Base-by-base conservation (phyloP, 2,797 vertebrate genomes). In the Chrysocyon brachyurus region DNA sequence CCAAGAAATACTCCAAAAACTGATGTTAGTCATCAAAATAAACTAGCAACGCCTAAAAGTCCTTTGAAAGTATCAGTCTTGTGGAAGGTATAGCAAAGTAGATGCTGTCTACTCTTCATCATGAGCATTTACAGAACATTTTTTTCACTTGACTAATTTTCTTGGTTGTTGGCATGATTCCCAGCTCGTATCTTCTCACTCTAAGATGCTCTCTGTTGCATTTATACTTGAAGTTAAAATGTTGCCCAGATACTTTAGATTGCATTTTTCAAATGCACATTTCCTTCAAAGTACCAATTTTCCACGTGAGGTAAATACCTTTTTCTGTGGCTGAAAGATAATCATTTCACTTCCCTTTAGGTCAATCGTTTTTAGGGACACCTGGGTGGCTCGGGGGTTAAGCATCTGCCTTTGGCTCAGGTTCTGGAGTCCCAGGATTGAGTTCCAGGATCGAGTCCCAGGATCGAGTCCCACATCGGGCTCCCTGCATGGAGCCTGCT, bases 101-200 rank as follows among this genome's bases (percentile, higher is more conserved):
- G 63, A 81, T 90, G 56, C 14, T 52, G 22, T 49, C 33, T 70
- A 96, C 70, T 87, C 75, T 59, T 75, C 73, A 90, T 59, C 19
- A 57, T 93, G 85, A 93, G 70, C 87, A 89, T 97, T 97, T 98
- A 96, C 59, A 97, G 87, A 95, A 91, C 5, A 5, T 81, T 90
- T 97, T 87, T 87, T 77, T 84, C 86, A 85, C 94, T 92, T 97
- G 66, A 52, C 93, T 97, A 85, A 26, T 98, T 98, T 97, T 97
- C 97, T 97, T 90, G 84, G 95, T 28, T 97, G 70, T 95, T 97
- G 98, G 96, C 96, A 97, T 59, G 83, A n/a, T 98, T 98, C 94
- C 98, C 96, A 98, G 97, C 64, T 94, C 95, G 90, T 16, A 87
- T 97, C 73, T 97, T 96, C 92, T 98, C 86, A 83, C 86, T 79